Evolutionary conservation across 1,140 invertebrate genomes (phyloP).

Genomic region (Drosophila subobscura): DNA sequence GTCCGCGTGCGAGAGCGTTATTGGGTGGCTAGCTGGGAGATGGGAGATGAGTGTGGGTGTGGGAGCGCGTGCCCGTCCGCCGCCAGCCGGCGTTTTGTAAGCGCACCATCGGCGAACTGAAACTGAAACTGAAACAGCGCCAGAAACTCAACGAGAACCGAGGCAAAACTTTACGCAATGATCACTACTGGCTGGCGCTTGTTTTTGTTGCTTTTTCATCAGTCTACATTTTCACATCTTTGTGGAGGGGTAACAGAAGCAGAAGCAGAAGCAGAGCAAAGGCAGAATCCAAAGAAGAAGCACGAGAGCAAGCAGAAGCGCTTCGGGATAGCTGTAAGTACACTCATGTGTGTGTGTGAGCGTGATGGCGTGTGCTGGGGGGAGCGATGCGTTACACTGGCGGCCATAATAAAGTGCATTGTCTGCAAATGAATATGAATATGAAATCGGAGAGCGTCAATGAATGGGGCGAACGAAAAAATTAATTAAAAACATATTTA

Average conservation of each 20-base stretch:
- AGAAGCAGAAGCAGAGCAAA: slow-evolving; percentile 33
- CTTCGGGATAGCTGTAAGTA: slow-evolving; percentile 19
- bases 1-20: not conserved
- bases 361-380: slow-evolving; percentile 30
- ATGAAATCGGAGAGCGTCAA: slow-evolving; percentile 3
- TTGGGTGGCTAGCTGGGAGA: too few species aligned
- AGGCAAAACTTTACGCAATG: slow-evolving; percentile 75
- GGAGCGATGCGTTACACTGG: slow-evolving; percentile 30
- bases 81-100: slow-evolving; percentile 78
- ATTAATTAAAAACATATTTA: slow-evolving; percentile 38
- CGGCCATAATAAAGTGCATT: slow-evolving; percentile 34
- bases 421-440: slow-evolving; percentile 2
- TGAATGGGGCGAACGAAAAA: not conserved
- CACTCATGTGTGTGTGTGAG: slow-evolving; percentile 24
- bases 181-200: slow-evolving; percentile 55
- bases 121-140: slow-evolving; percentile 66
- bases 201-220: slow-evolving; percentile 67
- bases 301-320: slow-evolving; percentile 4
- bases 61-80: slow-evolving; percentile 41
- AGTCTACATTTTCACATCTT: slow-evolving; percentile 76
- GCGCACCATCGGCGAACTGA: slow-evolving; percentile 74
- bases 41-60: not conserved
- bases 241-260: slow-evolving; percentile 7
- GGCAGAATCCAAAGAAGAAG: slow-evolving; percentile 10
- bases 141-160: slow-evolving; percentile 37